A percentile compares a stretch with the other conserved stretches of the same genome.
Conservation (phyloP, 2,113 vertebrate species). For the Oryzias javanicus region DNA sequence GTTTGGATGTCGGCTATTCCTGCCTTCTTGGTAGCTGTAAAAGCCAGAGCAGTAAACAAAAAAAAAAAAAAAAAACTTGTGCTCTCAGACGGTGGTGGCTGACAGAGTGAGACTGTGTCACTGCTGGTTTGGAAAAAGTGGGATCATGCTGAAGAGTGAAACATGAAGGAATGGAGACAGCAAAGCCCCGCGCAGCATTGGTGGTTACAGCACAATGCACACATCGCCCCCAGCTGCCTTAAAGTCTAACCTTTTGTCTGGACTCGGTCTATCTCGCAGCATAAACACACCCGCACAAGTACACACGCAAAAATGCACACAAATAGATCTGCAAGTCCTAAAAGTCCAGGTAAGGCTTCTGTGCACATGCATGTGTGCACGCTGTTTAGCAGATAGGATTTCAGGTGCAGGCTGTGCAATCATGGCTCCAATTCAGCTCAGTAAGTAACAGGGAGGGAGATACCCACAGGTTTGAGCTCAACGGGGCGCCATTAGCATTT, state of each 20-base stretch:
- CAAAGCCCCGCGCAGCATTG: constrained; percentile 50
- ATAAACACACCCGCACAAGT: constrained; percentile 33
- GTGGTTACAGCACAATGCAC: constrained; percentile 56
- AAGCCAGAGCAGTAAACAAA: constrained; percentile 36
- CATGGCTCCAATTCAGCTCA: no score
- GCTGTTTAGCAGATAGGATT: constrained; percentile 21
- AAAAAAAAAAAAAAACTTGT: constrained; percentile 10
- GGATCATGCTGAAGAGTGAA: constrained; percentile 30
- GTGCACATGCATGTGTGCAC: constrained; percentile 39
- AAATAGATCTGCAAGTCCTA: constrained; percentile 34
- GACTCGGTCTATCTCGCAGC: constrained; percentile 41
- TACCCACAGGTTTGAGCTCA: constrained; percentile 11
- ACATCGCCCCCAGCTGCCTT: constrained; percentile 34
- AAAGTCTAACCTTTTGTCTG: constrained; percentile 54
- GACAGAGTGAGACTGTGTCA: constrained; percentile 53
- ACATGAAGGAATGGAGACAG: constrained; percentile 34
- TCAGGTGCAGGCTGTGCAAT: background rate
- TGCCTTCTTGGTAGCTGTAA: constrained; percentile 19
- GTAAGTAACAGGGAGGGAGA: no score
- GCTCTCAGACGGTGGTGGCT: constrained; percentile 37
- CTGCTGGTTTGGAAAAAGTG: constrained; percentile 17
- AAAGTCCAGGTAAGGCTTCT: constrained; percentile 48
- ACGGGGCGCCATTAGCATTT: no score
- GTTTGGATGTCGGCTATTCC: background rate
- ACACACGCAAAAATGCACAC: constrained; percentile 23